Conservation (phyloP, 2,888 invertebrate genomes). For the Phoronis australis region DNA sequence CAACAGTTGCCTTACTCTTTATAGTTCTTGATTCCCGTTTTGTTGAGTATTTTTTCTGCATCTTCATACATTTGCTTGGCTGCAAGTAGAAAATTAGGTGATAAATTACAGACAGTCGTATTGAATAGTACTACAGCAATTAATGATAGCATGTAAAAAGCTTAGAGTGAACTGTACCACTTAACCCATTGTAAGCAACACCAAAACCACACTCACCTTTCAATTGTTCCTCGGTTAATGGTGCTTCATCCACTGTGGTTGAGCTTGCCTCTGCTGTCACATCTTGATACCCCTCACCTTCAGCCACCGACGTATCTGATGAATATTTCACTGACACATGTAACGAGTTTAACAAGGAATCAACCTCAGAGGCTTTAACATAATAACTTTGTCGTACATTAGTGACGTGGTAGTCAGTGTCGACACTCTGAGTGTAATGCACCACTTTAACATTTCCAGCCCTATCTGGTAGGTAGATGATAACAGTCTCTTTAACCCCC, state of each 20-base stretch:
- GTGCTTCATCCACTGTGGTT: background rate
- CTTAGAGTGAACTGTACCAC: too few species aligned
- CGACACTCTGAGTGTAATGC: conserved; percentile 13
- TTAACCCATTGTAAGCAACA: background rate
- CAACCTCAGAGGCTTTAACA: too few species aligned
- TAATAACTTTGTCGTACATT: too few species aligned
- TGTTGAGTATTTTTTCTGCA: conserved; percentile 37
- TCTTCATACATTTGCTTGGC: conserved; percentile 70
- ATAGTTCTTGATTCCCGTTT: conserved; percentile 33
- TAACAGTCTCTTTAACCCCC: conserved; percentile 11
- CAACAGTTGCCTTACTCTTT: conserved; percentile 30
- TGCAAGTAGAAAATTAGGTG: conserved; percentile 45
- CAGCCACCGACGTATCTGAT: conserved; percentile 1
- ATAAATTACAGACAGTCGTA: background rate
- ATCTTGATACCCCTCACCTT: conserved; percentile 5
- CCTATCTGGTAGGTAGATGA: conserved; percentile 15
- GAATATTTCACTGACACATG: background rate
- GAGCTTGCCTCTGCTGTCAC: background rate
- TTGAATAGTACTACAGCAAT: background rate
- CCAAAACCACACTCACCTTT: background rate
- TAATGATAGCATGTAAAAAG: background rate
- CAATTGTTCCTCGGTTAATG: background rate
- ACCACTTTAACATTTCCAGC: conserved; percentile 11
- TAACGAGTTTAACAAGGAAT: too few species aligned
- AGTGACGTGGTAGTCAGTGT: too few species aligned